Conservation (phyloP, 2,797 vertebrate genomes). For the Hypotaenidia philippensis region DNA sequence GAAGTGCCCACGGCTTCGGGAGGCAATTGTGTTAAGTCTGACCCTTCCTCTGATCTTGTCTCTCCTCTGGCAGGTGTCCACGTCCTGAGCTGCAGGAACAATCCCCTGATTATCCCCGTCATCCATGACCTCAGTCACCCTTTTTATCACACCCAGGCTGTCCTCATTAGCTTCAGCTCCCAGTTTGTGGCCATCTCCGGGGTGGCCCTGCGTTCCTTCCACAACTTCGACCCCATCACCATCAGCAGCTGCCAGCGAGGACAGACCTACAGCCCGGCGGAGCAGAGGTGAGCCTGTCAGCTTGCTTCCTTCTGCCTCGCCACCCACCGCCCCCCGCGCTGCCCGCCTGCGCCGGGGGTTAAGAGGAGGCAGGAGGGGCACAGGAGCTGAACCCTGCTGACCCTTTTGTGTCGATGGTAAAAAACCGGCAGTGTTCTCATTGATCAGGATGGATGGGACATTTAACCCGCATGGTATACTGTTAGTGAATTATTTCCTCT, state of each 20-base stretch:
- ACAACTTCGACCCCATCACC: conserved; percentile 98
- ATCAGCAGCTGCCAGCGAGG: conserved; percentile 96
- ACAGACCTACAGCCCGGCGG: conserved; percentile 95
- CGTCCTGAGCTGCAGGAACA: conserved; percentile 96
- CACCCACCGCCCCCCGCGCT: not conserved
- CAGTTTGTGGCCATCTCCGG: conserved; percentile 95
- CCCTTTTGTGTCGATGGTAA: conserved; percentile 18
- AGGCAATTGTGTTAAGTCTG: conserved; percentile 74
- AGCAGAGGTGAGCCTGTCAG: conserved; percentile 91
- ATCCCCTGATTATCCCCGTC: conserved; percentile 97
- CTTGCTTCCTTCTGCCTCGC: not conserved
- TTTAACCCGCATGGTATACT: conserved; percentile 66
- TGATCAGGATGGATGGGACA: conserved; percentile 67
- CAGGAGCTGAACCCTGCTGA: conserved; percentile 37
- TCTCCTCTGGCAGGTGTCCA: conserved; percentile 89
- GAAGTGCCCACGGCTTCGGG: conserved; percentile 65
- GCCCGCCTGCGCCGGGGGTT: not conserved
- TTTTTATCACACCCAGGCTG: conserved; percentile 96
- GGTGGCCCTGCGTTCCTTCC: conserved; percentile 96
- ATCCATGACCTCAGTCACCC: conserved; percentile 96
- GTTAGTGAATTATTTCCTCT: conserved; percentile 76
- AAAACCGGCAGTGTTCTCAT: conserved; percentile 47
- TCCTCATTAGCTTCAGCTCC: conserved; percentile 93
- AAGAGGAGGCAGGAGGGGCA: conserved; percentile 27
- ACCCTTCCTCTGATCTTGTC: conserved; percentile 76